Percentiles rank a stretch among this genome's conserved stretches.
Conservation (phyloP, 2,113 vertebrate genomes). For the Lasiurus cinereus region DNA sequence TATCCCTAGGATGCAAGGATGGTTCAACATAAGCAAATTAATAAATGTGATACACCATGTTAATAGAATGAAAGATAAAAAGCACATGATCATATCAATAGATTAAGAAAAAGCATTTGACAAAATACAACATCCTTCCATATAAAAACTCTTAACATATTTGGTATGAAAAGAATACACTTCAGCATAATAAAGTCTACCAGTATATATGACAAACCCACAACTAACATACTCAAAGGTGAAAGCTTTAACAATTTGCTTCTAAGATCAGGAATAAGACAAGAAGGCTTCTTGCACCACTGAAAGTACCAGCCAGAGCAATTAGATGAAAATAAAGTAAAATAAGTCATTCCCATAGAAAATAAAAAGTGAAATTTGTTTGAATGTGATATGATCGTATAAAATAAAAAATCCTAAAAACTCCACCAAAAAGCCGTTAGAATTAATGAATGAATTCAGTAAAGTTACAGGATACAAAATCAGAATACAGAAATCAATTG, state of each 20-base stretch:
- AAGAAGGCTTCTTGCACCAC: not conserved
- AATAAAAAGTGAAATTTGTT: not conserved
- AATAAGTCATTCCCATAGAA: not conserved
- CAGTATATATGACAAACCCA: not conserved
- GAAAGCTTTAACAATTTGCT: not conserved
- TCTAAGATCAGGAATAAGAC: not conserved
- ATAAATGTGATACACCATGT: not conserved
- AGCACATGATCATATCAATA: not conserved
- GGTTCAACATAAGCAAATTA: not conserved
- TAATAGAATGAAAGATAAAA: not conserved
- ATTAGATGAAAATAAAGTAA: not conserved
- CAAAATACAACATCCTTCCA: not conserved
- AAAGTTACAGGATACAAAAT: not conserved
- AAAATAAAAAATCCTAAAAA: not conserved
- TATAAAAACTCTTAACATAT: constrained; percentile 13
- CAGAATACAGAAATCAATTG: not conserved
- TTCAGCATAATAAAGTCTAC: not conserved
- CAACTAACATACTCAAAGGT: not conserved
- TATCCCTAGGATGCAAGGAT: not conserved
- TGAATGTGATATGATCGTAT: not conserved
- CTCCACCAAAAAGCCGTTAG: not conserved
- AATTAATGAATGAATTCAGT: not conserved
- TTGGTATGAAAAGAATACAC: not conserved
- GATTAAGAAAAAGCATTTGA: not conserved
- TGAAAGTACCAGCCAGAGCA: not conserved